Conservation (phyloP, 2,797 vertebrate genomes). For the Meriones psammophilus region DNA sequence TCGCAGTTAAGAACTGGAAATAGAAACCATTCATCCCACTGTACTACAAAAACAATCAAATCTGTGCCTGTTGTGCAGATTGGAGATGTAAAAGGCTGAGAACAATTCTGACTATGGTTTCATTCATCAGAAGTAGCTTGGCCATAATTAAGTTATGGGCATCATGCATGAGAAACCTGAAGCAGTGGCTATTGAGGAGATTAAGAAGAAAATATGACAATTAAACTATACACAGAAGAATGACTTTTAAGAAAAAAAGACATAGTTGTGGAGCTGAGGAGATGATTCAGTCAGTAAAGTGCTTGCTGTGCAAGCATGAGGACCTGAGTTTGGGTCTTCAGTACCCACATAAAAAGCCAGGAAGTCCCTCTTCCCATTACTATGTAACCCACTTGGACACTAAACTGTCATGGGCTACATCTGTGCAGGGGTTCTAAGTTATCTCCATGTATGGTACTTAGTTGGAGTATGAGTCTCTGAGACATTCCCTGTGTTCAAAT, state of each 20-base stretch:
- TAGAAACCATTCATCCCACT: slow-evolving; percentile 7
- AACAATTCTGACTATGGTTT: slow-evolving; percentile 6
- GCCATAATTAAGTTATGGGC: slow-evolving; percentile 32
- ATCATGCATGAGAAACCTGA: background rate
- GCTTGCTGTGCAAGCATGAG: background rate
- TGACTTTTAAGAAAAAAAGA: slow-evolving; percentile 42
- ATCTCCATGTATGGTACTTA: too few species aligned
- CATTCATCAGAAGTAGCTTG: slow-evolving; percentile 30
- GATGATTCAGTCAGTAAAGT: background rate
- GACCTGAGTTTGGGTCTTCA: background rate
- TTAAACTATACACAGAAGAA: background rate
- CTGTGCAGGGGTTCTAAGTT: too few species aligned
- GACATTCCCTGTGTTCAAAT: too few species aligned
- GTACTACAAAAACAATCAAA: background rate
- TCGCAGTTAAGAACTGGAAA: slow-evolving; percentile 33
- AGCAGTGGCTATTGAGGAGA: background rate
- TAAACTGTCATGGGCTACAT: too few species aligned
- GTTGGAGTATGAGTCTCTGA: too few species aligned
- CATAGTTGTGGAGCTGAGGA: background rate
- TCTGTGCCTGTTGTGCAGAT: background rate
- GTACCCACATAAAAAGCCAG: background rate
- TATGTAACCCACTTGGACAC: too few species aligned
- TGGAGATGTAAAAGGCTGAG: slow-evolving; percentile 12
- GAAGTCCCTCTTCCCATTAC: too few species aligned
- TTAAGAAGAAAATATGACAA: slow-evolving; percentile 41